Evolutionary conservation across 2,888 invertebrate species (phyloP), one percentile per base, ranked within the genome.

Genomic region (Ptychoptera albimana): DNA sequence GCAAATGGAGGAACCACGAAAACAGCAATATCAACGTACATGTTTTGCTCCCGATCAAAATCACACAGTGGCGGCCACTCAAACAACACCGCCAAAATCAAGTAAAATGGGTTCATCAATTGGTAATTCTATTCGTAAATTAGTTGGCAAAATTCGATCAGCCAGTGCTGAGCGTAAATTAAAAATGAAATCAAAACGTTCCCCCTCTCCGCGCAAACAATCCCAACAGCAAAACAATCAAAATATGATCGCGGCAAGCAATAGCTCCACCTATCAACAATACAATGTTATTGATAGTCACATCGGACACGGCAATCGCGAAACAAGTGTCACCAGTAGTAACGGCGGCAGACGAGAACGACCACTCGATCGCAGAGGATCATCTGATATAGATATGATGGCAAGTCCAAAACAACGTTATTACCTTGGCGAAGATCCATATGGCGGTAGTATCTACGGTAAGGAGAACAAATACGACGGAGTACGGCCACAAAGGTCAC

Each of bases 391-490:
- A 6, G 59, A 59, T 46, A 53, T 55, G 37, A 57, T 63, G 29
- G 59, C 61, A n/a, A 68, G 66, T 50, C 79, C 80, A 10, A 73
- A 80, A 50, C 82, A 82, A 59, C 74, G 81, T 52, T 87, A 86
- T 67, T 87, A 87, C 63, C 72, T 87, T 52, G 86, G 86, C 35
- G 86, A 87, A 67, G 86, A 87, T 69, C 86, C 86, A 29, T 87
- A 84, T 63, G 82, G 79, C 46, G 77, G 79, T 16, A 82, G 81
- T 64, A 81, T 85, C 59, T 86, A 83, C 63, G 84, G 86, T 49
- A 75, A 82, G 56, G 86, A 86, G 65, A 83, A 83, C 64, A 82
- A 85, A 60, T 85, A 86, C 68, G 81, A 80, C 63, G 76, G 77
- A 57, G 71, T 69, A 13, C 73, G 71, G 63, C 66, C 75, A 48